Evolutionary conservation across 1,140 invertebrate genomes (phyloP).

Genomic region (Cotesia vestalis): DNA sequence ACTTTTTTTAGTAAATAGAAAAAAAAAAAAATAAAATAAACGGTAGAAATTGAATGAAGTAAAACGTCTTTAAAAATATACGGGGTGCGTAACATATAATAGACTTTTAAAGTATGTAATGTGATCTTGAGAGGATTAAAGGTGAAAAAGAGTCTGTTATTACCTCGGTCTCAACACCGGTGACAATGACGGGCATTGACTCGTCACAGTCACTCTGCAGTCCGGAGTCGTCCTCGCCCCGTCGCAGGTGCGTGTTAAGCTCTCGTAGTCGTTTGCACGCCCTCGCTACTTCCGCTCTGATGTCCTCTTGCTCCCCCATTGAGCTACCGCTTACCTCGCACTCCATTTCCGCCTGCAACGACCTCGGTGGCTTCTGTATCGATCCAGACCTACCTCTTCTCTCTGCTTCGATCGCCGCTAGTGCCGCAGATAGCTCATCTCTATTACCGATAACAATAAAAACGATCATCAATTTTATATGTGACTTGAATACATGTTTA

Average conservation of each 20-base stretch:
- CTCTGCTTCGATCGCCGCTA: conserved; percentile 39
- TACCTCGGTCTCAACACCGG: conserved; percentile 57
- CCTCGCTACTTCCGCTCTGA: conserved; percentile 71
- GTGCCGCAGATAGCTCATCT: conserved; percentile 57
- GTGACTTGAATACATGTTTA: neutral
- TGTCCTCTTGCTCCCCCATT: conserved; percentile 70
- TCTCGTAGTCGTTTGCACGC: conserved; percentile 74
- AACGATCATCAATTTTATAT: conserved; percentile 10
- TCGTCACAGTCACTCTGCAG: conserved; percentile 69
- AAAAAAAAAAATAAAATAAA: too few species aligned
- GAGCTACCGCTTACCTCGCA: conserved; percentile 69
- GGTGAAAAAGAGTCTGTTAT: conserved; percentile 29
- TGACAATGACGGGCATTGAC: conserved; percentile 63
- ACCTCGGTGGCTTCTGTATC: conserved; percentile 64
- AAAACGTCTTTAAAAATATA: too few species aligned
- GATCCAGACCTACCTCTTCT: conserved; percentile 53
- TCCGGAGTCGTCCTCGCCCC: conserved; percentile 74
- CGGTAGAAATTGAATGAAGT: too few species aligned
- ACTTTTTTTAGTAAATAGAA: too few species aligned
- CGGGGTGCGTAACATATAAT: too few species aligned
- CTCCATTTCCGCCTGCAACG: conserved; percentile 81
- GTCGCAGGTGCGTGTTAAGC: conserved; percentile 74
- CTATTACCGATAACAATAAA: conserved; percentile 42
- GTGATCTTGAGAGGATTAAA: conserved; percentile 3
- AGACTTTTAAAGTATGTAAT: too few species aligned